Evolutionary conservation across 1,140 invertebrate species (phyloP).

Genomic region (Venturia canescens): DNA sequence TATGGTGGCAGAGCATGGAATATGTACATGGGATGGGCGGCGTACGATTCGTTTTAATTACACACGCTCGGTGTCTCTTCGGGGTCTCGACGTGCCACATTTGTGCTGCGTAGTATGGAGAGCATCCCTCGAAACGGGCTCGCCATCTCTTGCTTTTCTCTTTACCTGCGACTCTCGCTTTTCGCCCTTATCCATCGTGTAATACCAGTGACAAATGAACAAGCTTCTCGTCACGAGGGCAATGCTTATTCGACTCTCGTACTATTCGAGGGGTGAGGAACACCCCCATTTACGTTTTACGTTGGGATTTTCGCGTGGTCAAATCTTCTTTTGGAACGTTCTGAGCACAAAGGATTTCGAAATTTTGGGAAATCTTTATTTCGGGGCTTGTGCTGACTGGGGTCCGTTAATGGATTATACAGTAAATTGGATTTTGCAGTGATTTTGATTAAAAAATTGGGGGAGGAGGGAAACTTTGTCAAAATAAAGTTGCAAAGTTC

Average conservation of each 20-base stretch:
- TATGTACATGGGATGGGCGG: constrained; percentile 32
- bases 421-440: too few relatives aligned
- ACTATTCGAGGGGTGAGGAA: background rate
- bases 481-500: too few relatives aligned
- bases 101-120: constrained; percentile 33
- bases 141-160: constrained; percentile 24
- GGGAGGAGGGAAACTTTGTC: too few relatives aligned
- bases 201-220: constrained; percentile 8
- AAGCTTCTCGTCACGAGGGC: background rate
- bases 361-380: too few relatives aligned
- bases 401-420: too few relatives aligned
- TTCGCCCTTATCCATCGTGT: background rate
- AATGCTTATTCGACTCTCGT: background rate
- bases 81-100: constrained; percentile 51
- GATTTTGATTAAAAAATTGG: too few relatives aligned
- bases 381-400: too few relatives aligned
- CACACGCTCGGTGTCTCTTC: constrained; percentile 43
- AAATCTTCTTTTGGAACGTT: too few relatives aligned
- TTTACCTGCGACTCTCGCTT: background rate
- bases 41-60: constrained; percentile 60
- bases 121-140: constrained; percentile 47
- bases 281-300: background rate
- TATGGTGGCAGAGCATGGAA: background rate
- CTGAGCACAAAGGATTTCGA: too few relatives aligned
- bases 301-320: too few relatives aligned